These are phyloP conservation scores for Oreortyx pictus DNA, from an alignment of 2,797 vertebrate species.

Conservation along the genomic window DNA sequence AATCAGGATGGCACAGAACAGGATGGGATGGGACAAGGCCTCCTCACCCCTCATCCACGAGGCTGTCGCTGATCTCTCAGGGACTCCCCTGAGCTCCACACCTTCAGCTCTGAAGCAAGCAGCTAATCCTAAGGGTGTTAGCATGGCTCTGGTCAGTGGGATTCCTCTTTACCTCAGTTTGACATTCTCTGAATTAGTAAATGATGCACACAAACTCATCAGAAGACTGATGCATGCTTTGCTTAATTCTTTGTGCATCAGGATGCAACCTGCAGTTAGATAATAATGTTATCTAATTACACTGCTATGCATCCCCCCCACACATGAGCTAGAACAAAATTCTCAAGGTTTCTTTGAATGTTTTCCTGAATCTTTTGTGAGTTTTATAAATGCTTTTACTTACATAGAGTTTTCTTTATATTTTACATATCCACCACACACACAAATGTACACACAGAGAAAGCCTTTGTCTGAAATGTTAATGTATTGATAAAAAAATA, in stretches of 20 bases:
- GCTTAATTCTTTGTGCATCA: not conserved
- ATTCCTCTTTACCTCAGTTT: not conserved
- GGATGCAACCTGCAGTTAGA: not conserved
- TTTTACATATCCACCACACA: not conserved
- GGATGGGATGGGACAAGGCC: no score
- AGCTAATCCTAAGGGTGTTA: fast-evolving
- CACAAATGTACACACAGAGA: not conserved
- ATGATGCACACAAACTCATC: not conserved
- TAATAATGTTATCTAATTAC: not conserved
- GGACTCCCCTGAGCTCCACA: not conserved
- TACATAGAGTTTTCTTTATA: not conserved
- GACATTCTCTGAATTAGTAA: conserved; percentile 22
- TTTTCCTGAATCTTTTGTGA: not conserved
- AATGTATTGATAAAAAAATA: not conserved
- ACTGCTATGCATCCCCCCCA: not conserved
- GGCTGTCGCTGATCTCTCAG: not conserved
- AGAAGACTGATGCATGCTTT: not conserved
- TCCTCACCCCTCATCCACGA: not conserved
- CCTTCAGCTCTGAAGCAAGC: not conserved
- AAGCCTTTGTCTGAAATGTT: not conserved
- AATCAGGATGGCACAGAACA: not conserved
- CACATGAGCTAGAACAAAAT: not conserved
- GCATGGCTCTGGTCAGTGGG: fast-evolving
- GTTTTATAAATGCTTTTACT: not conserved
- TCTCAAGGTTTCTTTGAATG: not conserved